Conservation (phyloP, 2,113 vertebrate genomes). For the Oryzias curvinotus region DNA sequence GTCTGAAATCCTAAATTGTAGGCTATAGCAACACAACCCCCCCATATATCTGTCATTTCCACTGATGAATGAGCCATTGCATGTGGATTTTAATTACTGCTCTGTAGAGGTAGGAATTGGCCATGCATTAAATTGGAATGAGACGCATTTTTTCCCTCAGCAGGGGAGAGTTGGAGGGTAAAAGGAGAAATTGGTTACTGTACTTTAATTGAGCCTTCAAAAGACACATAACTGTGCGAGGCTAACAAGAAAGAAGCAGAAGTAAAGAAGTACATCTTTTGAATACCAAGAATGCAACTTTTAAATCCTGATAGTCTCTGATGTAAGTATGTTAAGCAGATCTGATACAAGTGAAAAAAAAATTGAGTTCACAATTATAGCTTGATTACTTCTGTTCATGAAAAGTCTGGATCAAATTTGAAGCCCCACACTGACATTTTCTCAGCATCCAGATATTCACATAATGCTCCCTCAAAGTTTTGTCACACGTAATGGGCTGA, state of each 20-base stretch:
- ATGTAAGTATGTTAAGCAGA: no score
- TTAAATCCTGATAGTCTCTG: no score
- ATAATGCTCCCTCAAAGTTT: background rate
- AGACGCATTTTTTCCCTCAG: slow-evolving; percentile 74
- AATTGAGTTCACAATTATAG: no score
- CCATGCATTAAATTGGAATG: slow-evolving; percentile 82
- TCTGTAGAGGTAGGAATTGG: slow-evolving; percentile 73
- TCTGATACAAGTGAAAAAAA: no score
- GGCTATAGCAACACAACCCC: slow-evolving; percentile 44
- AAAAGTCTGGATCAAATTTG: no score
- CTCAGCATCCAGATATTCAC: background rate
- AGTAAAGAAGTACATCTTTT: background rate
- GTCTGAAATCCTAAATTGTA: slow-evolving; percentile 55
- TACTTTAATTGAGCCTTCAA: slow-evolving; percentile 71
- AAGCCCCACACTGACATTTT: background rate
- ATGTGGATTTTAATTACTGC: slow-evolving; percentile 80
- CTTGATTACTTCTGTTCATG: no score
- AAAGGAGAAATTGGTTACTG: slow-evolving; percentile 67
- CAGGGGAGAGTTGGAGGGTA: slow-evolving; percentile 59
- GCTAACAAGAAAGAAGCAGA: background rate
- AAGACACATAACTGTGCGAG: slow-evolving; percentile 42
- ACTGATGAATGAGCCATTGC: slow-evolving; percentile 73
- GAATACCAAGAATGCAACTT: background rate
- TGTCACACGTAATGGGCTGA: background rate
- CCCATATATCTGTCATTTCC: slow-evolving; percentile 59